Evolutionary conservation across 2,113 vertebrate genomes (phyloP).

Genomic region (Corythornis cristatus): DNA sequence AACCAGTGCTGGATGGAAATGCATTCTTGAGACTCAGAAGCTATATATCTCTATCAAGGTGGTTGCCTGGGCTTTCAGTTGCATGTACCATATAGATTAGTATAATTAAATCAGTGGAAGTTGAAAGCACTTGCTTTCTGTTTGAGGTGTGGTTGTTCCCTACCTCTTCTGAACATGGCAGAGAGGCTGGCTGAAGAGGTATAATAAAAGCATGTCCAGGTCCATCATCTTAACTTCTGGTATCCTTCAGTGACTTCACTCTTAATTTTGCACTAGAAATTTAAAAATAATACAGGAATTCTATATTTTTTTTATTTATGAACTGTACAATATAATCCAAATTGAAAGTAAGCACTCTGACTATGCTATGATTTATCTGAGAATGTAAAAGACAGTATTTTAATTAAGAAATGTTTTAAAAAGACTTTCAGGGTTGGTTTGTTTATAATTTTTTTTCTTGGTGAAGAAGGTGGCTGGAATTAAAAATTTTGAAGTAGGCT

Average conservation of each 20-base stretch:
- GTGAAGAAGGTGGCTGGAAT: background rate
- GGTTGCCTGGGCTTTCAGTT: background rate
- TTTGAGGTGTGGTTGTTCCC: background rate
- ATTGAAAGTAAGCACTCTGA: background rate
- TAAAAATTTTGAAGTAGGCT: background rate
- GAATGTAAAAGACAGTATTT: background rate
- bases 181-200: background rate
- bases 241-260: background rate
- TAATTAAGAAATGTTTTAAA: background rate
- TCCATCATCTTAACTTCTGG: background rate
- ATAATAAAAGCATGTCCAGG: background rate
- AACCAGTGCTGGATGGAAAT: background rate
- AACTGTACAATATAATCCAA: background rate
- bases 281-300: background rate
- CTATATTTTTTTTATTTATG: background rate
- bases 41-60: background rate
- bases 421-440: accelerated
- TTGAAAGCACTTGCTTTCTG: background rate
- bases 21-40: background rate
- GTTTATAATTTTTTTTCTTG: background rate
- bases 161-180: background rate
- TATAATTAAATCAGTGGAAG: background rate
- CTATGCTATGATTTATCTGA: background rate
- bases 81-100: background rate
- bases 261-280: background rate